A percentile compares a stretch with the other conserved stretches of the same genome.
Conservation (phyloP, 2,888 invertebrate genomes). For the Axea sp. region DNA sequence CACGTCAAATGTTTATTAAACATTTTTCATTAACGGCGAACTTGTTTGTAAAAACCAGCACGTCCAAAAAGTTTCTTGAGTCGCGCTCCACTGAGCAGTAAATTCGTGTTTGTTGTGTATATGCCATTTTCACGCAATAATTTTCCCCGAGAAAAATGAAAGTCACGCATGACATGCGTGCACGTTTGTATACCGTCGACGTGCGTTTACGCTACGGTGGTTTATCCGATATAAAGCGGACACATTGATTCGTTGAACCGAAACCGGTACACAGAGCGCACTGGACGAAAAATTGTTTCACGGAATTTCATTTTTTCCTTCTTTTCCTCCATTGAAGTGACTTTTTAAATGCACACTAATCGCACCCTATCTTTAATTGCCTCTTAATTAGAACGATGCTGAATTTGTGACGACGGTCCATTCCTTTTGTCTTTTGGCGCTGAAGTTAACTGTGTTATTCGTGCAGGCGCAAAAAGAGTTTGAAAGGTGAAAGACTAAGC, state of each 20-base stretch:
- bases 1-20: background rate
- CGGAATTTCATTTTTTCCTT: constrained; percentile 23
- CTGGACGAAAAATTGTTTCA: constrained; percentile 20
- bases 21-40: background rate
- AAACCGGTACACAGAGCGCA: constrained; percentile 41
- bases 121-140: constrained; percentile 62
- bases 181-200: constrained; percentile 35
- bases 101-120: constrained; percentile 46
- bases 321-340: background rate
- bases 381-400: constrained; percentile 10
- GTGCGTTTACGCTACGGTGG: constrained; percentile 62
- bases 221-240: constrained; percentile 48
- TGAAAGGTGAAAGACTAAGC: constrained; percentile 7
- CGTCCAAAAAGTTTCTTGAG: constrained; percentile 28
- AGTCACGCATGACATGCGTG: constrained; percentile 63
- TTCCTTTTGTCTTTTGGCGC: no score
- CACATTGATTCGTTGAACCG: constrained; percentile 50
- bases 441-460: no score
- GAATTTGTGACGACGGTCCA: no score
- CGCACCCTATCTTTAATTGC: constrained; percentile 26
- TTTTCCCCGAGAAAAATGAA: constrained; percentile 69
- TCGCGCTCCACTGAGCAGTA: constrained; percentile 28
- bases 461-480: constrained; percentile 8
- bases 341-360: constrained; percentile 45
- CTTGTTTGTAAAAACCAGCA: background rate